Evolutionary conservation across 2,113 vertebrate genomes (phyloP).

Genomic region (Eubucco bourcierii): DNA sequence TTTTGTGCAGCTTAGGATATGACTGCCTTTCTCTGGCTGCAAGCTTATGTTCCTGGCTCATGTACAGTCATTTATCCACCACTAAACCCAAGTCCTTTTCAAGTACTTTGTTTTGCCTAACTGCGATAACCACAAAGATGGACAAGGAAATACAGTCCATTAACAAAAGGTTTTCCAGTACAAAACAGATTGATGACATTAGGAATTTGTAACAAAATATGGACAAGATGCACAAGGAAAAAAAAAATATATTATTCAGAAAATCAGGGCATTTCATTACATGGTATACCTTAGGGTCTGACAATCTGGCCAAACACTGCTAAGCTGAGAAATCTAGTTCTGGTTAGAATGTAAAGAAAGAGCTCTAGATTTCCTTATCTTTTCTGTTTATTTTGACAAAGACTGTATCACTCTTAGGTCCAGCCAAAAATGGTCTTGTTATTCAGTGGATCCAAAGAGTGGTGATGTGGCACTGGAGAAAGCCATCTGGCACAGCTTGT

Average conservation of each 20-base stretch:
- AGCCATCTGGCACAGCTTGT: conserved; percentile 21
- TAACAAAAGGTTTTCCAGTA: not conserved
- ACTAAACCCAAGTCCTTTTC: not conserved
- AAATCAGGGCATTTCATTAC: not conserved
- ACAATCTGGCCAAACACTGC: not conserved
- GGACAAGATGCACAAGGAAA: not conserved
- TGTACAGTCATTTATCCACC: not conserved
- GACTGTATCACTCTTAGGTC: not conserved
- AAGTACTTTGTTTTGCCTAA: not conserved
- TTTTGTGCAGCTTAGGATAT: not conserved
- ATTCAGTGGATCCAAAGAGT: not conserved
- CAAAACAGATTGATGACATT: not conserved
- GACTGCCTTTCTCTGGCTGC: not conserved
- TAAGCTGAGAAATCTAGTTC: not conserved
- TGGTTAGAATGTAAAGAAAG: not conserved
- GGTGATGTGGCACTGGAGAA: not conserved
- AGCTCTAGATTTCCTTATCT: not conserved
- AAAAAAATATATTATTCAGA: not conserved
- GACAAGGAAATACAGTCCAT: not conserved
- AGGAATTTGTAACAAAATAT: not conserved
- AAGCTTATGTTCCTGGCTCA: not conserved
- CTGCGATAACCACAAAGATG: not conserved
- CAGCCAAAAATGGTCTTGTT: not conserved
- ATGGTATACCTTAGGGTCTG: not conserved
- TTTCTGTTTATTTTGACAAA: not conserved